These are phyloP conservation scores for Ochotona princeps DNA, from an alignment of 2,113 vertebrate genomes.

Conservation along the genomic window DNA sequence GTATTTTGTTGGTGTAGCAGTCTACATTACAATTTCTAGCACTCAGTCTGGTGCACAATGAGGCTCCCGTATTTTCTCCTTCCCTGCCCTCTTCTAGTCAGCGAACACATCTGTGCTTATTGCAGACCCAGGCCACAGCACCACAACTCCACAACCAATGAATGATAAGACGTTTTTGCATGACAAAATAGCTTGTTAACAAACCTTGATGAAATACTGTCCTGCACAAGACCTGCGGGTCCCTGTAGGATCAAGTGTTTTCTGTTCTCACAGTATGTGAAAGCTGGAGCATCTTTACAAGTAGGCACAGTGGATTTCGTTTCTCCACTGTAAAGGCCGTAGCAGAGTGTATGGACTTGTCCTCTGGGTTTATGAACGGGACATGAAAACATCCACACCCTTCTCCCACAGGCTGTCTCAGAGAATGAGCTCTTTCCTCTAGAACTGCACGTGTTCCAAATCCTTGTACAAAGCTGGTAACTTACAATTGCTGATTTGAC, in stretches of 20 bases:
- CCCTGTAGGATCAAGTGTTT: not conserved
- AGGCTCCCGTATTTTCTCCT: not conserved
- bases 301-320: not conserved
- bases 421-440: constrained; percentile 53
- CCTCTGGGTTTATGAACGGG: constrained; percentile 68
- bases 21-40: not conserved
- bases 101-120: not conserved
- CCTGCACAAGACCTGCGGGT: not conserved
- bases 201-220: constrained; percentile 3
- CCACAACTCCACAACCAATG: not conserved
- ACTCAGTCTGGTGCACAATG: not conserved
- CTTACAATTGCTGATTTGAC: constrained; percentile 66
- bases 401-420: constrained; percentile 55
- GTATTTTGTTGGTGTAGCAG: not conserved
- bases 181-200: not conserved
- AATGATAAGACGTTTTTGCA: constrained; percentile 22
- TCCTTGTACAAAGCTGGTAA: constrained; percentile 52
- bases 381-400: constrained; percentile 45
- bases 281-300: constrained; percentile 24
- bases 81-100: not conserved
- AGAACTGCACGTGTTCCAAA: constrained; percentile 33
- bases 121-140: not conserved
- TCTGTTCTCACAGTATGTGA: constrained; percentile 49
- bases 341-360: constrained; percentile 1
- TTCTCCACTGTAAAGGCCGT: constrained; percentile 33